phyloP scores from a whole-genome alignment of 1,140 invertebrate genomes.

The Sycobia sp. region DNA sequence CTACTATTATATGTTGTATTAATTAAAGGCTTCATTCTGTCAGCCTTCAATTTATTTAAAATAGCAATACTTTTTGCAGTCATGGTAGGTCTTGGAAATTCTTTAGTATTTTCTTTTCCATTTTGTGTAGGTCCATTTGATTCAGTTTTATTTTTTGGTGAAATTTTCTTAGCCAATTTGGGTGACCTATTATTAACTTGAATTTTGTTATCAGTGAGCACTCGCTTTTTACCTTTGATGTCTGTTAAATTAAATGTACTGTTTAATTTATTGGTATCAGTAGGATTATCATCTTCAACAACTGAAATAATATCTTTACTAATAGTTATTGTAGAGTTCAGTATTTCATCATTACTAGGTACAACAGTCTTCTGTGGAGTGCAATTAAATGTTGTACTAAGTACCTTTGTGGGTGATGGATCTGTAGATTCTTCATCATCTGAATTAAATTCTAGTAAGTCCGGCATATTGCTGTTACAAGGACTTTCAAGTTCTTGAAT shows the following conservation, averaged over 20 bases:
- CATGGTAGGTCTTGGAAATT: slow-evolving; percentile 43
- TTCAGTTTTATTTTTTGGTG: slow-evolving; percentile 35
- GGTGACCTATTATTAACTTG: slow-evolving; percentile 39
- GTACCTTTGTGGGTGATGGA: slow-evolving; percentile 21
- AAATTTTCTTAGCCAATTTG: slow-evolving; percentile 46
- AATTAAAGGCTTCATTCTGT: slow-evolving; percentile 38
- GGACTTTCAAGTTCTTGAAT: slow-evolving; percentile 36
- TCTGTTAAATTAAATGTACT: slow-evolving; percentile 45
- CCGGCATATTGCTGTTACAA: slow-evolving; percentile 35
- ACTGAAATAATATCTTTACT: slow-evolving; percentile 28
- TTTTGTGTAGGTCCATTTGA: slow-evolving; percentile 20
- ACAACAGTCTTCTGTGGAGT: slow-evolving; percentile 26
- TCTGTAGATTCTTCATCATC: slow-evolving; percentile 16
- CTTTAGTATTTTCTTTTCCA: slow-evolving; percentile 54
- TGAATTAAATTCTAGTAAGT: slow-evolving; percentile 21
- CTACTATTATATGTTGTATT: slow-evolving; percentile 21
- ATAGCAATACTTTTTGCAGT: slow-evolving; percentile 55
- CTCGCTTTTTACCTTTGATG: slow-evolving; percentile 48
- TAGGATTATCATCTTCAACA: slow-evolving; percentile 27
- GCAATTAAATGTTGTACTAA: slow-evolving; percentile 38
- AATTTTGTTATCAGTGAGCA: slow-evolving; percentile 49
- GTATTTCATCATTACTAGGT: slow-evolving; percentile 18
- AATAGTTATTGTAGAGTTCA: slow-evolving; percentile 35
- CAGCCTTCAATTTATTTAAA: slow-evolving; percentile 53
- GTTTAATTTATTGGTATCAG: slow-evolving; percentile 43